A percentile compares a stretch with the other conserved stretches of the same genome.
phyloP scores from a whole-genome alignment of 2,113 vertebrate species.

The Myotis yumanensis region DNA sequence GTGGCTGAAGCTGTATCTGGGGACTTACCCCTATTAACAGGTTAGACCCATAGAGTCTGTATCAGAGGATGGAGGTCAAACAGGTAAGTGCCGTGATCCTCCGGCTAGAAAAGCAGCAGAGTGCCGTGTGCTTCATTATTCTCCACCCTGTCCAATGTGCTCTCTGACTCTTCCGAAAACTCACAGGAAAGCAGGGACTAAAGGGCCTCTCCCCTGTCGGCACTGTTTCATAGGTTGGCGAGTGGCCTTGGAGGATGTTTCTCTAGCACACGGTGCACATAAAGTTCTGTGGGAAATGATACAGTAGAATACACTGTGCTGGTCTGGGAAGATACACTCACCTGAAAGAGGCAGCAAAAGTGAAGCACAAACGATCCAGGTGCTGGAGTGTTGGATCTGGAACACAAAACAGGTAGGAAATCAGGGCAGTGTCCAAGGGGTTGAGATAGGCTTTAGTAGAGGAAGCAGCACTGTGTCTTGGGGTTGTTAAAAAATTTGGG shows the following conservation, averaged over 20 bases:
- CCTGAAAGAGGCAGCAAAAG: background rate
- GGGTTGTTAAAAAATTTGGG: background rate
- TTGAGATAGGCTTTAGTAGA: background rate
- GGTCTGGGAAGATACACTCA: background rate
- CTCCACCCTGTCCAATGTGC: background rate
- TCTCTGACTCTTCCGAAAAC: background rate
- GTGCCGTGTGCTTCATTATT: background rate
- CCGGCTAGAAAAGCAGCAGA: background rate
- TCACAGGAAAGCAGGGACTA: background rate
- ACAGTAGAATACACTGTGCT: background rate
- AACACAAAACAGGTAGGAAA: background rate
- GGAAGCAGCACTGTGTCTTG: background rate
- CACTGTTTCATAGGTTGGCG: background rate
- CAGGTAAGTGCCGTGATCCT: background rate
- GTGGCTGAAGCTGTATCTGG: background rate
- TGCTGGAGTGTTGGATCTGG: background rate
- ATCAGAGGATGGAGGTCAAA: background rate
- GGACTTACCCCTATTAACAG: background rate
- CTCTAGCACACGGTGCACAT: background rate
- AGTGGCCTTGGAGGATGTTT: background rate
- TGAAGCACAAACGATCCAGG: background rate
- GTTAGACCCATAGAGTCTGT: background rate
- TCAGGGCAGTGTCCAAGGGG: background rate
- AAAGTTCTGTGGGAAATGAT: background rate
- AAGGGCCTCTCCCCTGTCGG: background rate